phyloP scores from a whole-genome alignment of 2,113 vertebrate species.

The Grammomys dolichurus region DNA sequence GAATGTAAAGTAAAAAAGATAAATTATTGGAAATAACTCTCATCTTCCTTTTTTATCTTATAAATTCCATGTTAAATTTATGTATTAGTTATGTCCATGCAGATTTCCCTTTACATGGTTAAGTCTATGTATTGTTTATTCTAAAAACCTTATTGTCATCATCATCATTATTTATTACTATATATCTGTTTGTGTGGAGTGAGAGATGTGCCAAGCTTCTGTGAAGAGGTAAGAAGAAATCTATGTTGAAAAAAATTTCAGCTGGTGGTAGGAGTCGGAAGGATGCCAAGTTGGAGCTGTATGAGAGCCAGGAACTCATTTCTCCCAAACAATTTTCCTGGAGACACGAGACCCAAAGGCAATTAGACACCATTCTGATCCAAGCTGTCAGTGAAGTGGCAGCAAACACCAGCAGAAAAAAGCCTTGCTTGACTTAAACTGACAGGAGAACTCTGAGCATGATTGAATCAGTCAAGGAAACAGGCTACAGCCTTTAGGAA shows the following conservation, averaged over 20 bases:
- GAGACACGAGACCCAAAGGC: neutral
- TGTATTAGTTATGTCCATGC: neutral
- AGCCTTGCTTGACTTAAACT: neutral
- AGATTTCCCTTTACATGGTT: neutral
- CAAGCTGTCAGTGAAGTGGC: neutral
- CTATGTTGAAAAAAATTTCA: neutral
- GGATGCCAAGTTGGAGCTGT: neutral
- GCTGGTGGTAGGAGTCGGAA: neutral
- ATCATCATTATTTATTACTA: neutral
- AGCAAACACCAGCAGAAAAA: neutral
- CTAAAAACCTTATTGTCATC: neutral
- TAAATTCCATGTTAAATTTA: neutral
- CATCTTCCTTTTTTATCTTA: neutral
- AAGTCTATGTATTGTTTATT: neutral
- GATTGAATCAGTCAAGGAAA: constrained; percentile 8
- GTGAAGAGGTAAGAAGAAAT: neutral
- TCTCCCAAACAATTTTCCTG: neutral
- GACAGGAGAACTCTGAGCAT: neutral
- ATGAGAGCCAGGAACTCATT: neutral
- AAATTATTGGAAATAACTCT: too few species aligned
- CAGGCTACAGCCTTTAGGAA: neutral
- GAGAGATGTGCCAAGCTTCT: neutral
- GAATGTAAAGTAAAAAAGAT: too few species aligned
- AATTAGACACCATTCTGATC: neutral
- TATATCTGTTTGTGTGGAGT: neutral